Evolutionary conservation across 2,888 invertebrate genomes (phyloP).

Genomic region (Crepidodera aurea): DNA sequence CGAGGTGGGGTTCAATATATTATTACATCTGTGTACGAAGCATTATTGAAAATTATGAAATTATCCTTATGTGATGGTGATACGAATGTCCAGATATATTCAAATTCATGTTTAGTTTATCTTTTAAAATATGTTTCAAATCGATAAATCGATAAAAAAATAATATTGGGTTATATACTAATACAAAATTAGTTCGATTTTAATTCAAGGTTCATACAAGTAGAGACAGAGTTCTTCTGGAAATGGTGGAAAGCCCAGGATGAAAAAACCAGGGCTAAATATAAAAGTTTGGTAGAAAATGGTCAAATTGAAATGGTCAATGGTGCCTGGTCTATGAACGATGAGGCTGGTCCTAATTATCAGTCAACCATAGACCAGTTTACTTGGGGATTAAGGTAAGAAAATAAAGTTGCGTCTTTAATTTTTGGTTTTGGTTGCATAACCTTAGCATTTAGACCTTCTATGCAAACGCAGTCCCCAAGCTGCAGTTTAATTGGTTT

Average conservation of each 20-base stretch:
- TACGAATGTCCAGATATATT: no score
- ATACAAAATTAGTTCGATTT: no score
- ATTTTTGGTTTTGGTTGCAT: no score
- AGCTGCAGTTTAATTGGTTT: no score
- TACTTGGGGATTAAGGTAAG: slow-evolving; percentile 73
- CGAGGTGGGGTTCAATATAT: slow-evolving; percentile 89
- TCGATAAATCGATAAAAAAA: slow-evolving; percentile 71
- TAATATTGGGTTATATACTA: no score
- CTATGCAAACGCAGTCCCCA: no score
- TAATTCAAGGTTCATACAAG: slow-evolving; percentile 74
- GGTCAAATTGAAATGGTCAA: slow-evolving; percentile 70
- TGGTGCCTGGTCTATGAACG: slow-evolving; percentile 70
- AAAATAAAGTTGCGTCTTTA: no score
- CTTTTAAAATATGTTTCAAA: no score
- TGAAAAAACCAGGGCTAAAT: slow-evolving; percentile 64
- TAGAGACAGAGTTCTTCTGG: slow-evolving; percentile 82
- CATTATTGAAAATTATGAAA: slow-evolving; percentile 74
- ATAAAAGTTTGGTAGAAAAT: slow-evolving; percentile 68
- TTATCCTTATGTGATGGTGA: no score
- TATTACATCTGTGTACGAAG: slow-evolving; percentile 81
- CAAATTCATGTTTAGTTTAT: no score
- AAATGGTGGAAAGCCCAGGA: slow-evolving; percentile 81
- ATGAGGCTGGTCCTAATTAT: slow-evolving; percentile 74
- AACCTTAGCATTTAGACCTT: no score
- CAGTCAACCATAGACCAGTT: no score